Conservation (phyloP, 2,797 vertebrate genomes). For the Furcifer pardalis region DNA sequence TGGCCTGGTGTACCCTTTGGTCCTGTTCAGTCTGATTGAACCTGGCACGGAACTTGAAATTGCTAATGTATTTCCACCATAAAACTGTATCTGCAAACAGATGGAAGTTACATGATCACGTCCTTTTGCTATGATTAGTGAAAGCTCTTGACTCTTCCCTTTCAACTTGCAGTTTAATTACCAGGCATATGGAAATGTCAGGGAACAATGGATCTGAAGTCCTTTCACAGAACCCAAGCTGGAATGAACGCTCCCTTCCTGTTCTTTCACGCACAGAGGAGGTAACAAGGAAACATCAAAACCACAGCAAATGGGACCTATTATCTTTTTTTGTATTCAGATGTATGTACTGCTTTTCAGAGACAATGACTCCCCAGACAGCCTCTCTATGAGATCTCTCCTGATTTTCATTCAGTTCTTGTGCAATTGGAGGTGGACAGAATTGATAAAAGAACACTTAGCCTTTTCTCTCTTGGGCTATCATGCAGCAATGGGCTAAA, state of each 20-base stretch:
- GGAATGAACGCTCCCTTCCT: background rate
- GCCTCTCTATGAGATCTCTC: background rate
- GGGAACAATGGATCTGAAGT: conserved; percentile 11
- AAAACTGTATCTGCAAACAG: conserved; percentile 63
- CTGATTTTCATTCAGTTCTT: background rate
- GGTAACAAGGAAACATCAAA: background rate
- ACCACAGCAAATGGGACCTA: background rate
- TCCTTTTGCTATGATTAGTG: conserved; percentile 60
- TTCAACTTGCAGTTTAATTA: conserved; percentile 59
- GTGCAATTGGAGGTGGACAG: background rate
- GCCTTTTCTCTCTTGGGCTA: background rate
- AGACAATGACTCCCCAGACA: accelerated
- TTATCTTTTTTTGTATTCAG: background rate
- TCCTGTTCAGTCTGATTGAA: conserved; percentile 69
- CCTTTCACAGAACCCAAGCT: conserved; percentile 9
- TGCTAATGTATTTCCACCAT: conserved; percentile 62
- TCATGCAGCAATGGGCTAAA: too few relatives aligned
- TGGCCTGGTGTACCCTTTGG: conserved; percentile 64
- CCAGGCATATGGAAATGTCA: conserved; percentile 48
- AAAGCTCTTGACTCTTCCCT: conserved; percentile 55
- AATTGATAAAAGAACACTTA: background rate
- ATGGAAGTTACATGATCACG: conserved; percentile 56
- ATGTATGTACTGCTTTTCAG: background rate
- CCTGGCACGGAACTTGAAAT: conserved; percentile 49
- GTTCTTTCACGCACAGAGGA: background rate